These are phyloP conservation scores for Phalacrocorax carbo DNA, from an alignment of 2,113 vertebrate genomes.

Conservation along the genomic window DNA sequence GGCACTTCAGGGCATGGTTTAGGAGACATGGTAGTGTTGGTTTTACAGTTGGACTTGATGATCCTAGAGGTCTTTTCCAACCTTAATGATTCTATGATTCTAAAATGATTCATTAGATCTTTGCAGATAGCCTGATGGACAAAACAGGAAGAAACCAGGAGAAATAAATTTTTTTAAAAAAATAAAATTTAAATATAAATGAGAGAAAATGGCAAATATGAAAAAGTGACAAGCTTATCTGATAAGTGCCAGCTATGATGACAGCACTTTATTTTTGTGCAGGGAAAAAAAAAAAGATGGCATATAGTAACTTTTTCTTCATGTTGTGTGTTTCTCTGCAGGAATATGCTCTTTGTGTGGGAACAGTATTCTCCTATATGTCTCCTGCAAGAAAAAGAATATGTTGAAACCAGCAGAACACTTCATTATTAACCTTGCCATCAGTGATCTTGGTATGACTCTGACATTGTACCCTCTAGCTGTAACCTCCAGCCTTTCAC, in stretches of 20 bases:
- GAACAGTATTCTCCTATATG: conserved; percentile 75
- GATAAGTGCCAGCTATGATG: background rate
- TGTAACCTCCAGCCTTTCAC: conserved; percentile 78
- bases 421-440: conserved; percentile 81
- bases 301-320: background rate
- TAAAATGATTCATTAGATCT: background rate
- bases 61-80: no score
- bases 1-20: no score
- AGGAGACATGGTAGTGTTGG: no score
- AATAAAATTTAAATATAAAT: background rate
- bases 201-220: background rate
- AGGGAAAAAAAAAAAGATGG: background rate
- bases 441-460: conserved; percentile 83
- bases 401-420: conserved; percentile 80
- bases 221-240: background rate
- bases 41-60: no score
- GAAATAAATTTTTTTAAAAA: no score
- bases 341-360: conserved; percentile 79
- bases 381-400: conserved; percentile 80
- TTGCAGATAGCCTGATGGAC: no score
- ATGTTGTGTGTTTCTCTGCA: conserved; percentile 9
- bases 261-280: background rate
- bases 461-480: conserved; percentile 81
- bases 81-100: no score
- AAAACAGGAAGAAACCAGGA: background rate